A percentile compares a stretch with the other conserved stretches of the same genome.
Conservation (phyloP, 2,113 vertebrate species). For the Salvelinus namaycush region DNA sequence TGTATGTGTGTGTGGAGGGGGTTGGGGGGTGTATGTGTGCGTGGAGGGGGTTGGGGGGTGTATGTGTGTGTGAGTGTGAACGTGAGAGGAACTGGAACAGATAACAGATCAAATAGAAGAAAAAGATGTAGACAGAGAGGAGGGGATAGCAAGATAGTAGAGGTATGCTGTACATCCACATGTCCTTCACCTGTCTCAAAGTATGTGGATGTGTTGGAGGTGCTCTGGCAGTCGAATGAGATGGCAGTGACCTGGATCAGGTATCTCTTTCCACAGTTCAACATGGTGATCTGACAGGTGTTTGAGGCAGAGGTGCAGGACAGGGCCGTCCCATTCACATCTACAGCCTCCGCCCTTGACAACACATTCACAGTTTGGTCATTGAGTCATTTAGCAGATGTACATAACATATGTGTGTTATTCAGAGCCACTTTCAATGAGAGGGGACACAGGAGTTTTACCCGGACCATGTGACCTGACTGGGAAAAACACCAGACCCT, state of each 20-base stretch:
- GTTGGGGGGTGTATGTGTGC: too few relatives aligned
- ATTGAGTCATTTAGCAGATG: too few relatives aligned
- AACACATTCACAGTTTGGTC: too few relatives aligned
- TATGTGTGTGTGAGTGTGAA: neutral
- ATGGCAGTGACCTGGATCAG: conserved; percentile 50
- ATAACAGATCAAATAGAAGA: neutral
- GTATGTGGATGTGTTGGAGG: conserved; percentile 26
- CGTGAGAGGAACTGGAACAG: neutral
- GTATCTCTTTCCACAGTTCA: conserved; percentile 67
- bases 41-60: too few relatives aligned
- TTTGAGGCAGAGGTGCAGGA: conserved; percentile 58
- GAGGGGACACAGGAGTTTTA: too few relatives aligned
- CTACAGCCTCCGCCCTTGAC: conserved; percentile 42
- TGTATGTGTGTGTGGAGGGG: too few relatives aligned
- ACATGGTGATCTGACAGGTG: conserved; percentile 59
- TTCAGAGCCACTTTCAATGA: too few relatives aligned
- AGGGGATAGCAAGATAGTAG: neutral
- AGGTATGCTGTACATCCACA: neutral
- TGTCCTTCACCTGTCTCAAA: conserved; percentile 69
- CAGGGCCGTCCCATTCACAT: conserved; percentile 30
- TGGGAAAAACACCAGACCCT: too few relatives aligned
- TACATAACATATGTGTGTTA: too few relatives aligned
- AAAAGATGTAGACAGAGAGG: neutral
- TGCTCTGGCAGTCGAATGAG: conserved; percentile 58
- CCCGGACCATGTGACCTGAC: too few relatives aligned